These are phyloP conservation scores for Platycheirus rosarum DNA, from an alignment of 2,888 invertebrate genomes.

Conservation along the genomic window DNA sequence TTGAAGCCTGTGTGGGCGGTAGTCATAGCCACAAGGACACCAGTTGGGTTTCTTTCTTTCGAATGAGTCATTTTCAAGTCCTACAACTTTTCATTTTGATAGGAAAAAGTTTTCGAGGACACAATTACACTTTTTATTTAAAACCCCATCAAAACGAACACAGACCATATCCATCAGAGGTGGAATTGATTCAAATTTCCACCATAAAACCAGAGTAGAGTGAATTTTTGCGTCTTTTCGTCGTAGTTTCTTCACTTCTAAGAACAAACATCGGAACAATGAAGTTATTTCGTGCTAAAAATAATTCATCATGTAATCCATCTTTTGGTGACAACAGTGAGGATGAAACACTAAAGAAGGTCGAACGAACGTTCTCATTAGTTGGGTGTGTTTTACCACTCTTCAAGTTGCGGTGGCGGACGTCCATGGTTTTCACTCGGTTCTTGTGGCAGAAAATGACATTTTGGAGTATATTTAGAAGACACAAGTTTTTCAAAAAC, in stretches of 20 bases:
- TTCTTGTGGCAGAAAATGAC: constrained; percentile 27
- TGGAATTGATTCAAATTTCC: constrained; percentile 46
- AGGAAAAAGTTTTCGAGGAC: constrained; percentile 2
- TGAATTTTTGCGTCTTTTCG: not conserved
- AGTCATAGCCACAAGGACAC: not conserved
- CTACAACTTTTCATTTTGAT: not conserved
- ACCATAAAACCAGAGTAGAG: constrained; percentile 3
- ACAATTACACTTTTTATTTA: constrained; percentile 2
- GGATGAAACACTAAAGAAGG: constrained; percentile 14
- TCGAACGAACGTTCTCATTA: constrained; percentile 27
- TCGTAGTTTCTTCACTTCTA: not conserved
- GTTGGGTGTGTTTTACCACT: constrained; percentile 10
- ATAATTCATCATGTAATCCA: constrained; percentile 43
- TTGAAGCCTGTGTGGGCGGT: too few species aligned
- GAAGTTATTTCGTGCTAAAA: constrained; percentile 29
- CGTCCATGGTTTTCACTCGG: constrained; percentile 8
- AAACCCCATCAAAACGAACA: constrained; percentile 5
- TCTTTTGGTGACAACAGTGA: constrained; percentile 25
- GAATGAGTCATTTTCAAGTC: constrained; percentile 16
- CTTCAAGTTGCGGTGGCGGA: constrained; percentile 16
- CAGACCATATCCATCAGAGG: constrained; percentile 2
- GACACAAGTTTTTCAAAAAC: constrained; percentile 3
- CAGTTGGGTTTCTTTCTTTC: not conserved
- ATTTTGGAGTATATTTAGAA: constrained; percentile 13
- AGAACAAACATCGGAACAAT: constrained; percentile 3